Evolutionary conservation across 2,888 invertebrate genomes (phyloP).

Genomic region (Pediacus dermestoides): DNA sequence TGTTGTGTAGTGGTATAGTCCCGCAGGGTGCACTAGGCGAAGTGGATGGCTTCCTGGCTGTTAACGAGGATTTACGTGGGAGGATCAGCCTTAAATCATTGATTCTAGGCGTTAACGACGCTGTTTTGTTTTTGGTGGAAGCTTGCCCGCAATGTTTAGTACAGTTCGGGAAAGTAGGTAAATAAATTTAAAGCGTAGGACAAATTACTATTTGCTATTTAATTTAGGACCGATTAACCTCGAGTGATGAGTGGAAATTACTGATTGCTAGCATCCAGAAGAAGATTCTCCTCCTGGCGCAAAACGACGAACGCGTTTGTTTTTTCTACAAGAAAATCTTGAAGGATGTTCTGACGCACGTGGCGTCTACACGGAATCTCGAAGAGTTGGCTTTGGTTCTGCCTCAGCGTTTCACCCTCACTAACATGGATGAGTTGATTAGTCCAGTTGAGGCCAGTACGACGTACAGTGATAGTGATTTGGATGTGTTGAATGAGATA

Average conservation of each 20-base stretch:
- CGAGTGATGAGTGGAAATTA: conserved; percentile 50
- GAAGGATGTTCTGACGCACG: conserved; percentile 49
- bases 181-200: not conserved
- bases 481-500: conserved; percentile 45
- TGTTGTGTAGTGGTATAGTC: conserved; percentile 56
- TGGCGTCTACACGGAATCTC: conserved; percentile 48
- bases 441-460: not conserved
- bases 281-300: conserved; percentile 42
- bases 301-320: conserved; percentile 41
- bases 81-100: conserved; percentile 53
- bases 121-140: conserved; percentile 55
- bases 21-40: conserved; percentile 57
- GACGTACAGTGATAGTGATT: conserved; percentile 29
- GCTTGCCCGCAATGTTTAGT: conserved; percentile 60
- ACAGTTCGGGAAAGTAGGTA: conserved; percentile 62
- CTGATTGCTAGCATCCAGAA: conserved; percentile 47
- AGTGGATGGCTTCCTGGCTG: conserved; percentile 59
- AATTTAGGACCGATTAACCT: conserved; percentile 47
- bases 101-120: conserved; percentile 52
- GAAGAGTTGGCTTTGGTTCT: conserved; percentile 49
- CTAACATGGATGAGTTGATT: conserved; percentile 15
- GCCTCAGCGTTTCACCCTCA: conserved; percentile 45
- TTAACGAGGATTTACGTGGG: conserved; percentile 55
- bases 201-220: conserved; percentile 7
- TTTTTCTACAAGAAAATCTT: conserved; percentile 45